A percentile compares a stretch with the other conserved stretches of the same genome.
Evolutionary conservation across 2,888 invertebrate species (phyloP).

Genomic region (Nomada ferruginata): DNA sequence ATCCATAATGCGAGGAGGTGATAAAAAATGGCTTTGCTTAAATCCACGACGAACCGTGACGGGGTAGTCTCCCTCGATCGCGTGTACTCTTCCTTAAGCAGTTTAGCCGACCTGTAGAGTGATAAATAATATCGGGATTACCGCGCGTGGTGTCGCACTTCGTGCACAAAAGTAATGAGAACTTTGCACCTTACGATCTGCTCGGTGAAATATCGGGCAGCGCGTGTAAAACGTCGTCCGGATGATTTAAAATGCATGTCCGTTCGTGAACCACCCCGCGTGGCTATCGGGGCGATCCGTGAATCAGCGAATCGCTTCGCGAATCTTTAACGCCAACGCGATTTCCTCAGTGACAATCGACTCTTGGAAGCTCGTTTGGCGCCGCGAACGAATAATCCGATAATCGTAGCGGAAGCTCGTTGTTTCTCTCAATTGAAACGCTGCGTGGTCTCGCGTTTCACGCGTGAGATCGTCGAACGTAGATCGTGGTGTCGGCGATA

Average conservation of each 20-base stretch:
- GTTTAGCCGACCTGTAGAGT: constrained; percentile 18
- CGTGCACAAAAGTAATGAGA: constrained; percentile 52
- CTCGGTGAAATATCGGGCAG: constrained; percentile 44
- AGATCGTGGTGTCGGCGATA: not conserved
- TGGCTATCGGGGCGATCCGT: constrained; percentile 35
- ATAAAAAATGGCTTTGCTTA: constrained; percentile 66
- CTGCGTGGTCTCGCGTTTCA: not conserved
- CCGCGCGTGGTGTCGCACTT: constrained; percentile 16
- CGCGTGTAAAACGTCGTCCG: constrained; percentile 43
- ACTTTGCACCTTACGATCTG: constrained; percentile 49
- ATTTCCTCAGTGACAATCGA: constrained; percentile 12
- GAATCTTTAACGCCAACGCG: constrained; percentile 33
- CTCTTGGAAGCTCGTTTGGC: not conserved
- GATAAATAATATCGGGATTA: constrained; percentile 59
- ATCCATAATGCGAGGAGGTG: constrained; percentile 59
- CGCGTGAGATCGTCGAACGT: not conserved
- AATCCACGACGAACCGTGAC: constrained; percentile 58
- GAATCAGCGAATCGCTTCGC: constrained; percentile 38
- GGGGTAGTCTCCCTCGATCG: not conserved
- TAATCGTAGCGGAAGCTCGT: not conserved
- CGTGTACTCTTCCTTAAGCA: constrained; percentile 16
- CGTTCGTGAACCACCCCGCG: constrained; percentile 26
- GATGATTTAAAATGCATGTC: constrained; percentile 57
- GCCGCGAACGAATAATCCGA: not conserved
- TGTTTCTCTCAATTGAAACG: not conserved